Base-by-base conservation (phyloP, 2,888 invertebrate species). In the Vannuccia rotundouncinata region DNA sequence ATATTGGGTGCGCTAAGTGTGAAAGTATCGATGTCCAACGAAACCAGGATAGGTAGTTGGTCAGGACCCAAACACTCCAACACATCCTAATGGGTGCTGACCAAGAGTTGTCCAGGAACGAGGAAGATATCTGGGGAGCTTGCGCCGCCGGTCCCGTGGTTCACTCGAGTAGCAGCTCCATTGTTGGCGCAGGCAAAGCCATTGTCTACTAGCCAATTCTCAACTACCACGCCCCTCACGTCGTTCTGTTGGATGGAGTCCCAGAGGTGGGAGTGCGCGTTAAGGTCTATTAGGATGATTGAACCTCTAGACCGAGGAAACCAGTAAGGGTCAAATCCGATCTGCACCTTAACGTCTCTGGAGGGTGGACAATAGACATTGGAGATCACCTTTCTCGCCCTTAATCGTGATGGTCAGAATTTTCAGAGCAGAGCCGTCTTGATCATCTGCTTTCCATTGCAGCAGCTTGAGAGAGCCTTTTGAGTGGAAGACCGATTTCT, bases 191-290 rank as follows among this genome's bases (percentile, higher is more conserved):
- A 27, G 76, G 30, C 29, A 17, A 75, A 31, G 76, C 31, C 31
- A 28, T 13, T 29, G 76, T 29, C 29, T n/a, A 31, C 27, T n/a
- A 29, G 29, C 76, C 76, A 75, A 28, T 75, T 45, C 76, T 31
- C 76, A 10, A 75, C 2, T n/a, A 2, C n/a, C 30, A 25, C 76
- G n/a, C 76, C 28, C 29, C 13, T 29, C n/a, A 17, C 76, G 28
- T 75, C 76, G 28, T n/a, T 29, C n/a, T n/a, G 76, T 75, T 75
- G 76, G 25, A 10, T 10, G 2, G 13, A 13, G 31, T 75, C 76
- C 76, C 76, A 75, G 30, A 75, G 76, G n/a, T n/a, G 76, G 31
- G 29, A 75, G 76, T 75, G 76, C n/a, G 28, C 76, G 29, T 75
- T 75, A 28, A 75, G 30, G 25, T 75, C 76, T 13, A n/a, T 2